Base-by-base conservation (phyloP, 2,888 invertebrate species). In the Macrophya alboannulata region DNA sequence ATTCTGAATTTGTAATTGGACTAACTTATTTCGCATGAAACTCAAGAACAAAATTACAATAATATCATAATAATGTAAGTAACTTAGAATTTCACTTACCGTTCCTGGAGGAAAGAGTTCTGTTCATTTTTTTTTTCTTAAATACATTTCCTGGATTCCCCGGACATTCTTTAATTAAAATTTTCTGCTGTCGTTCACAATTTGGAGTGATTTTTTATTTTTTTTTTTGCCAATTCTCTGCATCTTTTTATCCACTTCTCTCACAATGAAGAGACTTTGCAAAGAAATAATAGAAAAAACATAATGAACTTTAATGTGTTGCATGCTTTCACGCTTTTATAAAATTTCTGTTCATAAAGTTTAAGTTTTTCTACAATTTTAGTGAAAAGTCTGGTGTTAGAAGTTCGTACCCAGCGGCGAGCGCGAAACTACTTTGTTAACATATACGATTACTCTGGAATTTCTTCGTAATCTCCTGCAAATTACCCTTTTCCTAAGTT, bases 381-480 rank as follows among this genome's bases (percentile, higher is more conserved):
- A 15, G 12, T 37, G 17, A 6, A 68, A 1, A 68, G 37, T 31
- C 10, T 37, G 17, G 31, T 25, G 25, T 8, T 21, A 12, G 62
- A 68, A 68, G 37, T 68, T 37, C 15, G 0, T 1, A 25, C 17
- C 15, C 17, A 15, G 12, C 17, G 15, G 37, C 62, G 68, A 68
- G 37, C 37, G 12, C 8, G 62, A 25, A 25, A 12, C 12, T 62
- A 25, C 62, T 68, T 37, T 25, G 31, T 37, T 37, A 68, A 25
- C 62, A 17, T 31, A 12, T 31, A 12, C 68, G 25, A 68, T 68
- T 68, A 37, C 17, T 37, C 37, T 68, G 68, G 17, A 68, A 68
- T 68, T 37, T 68, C 68, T 31, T 17, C 25, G 37, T 68, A 68
- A 68, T 68, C 68, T 68, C 15, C 68, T 68, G 68, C 17, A 68